A percentile compares a stretch with the other conserved stretches of the same genome.
phyloP scores from a whole-genome alignment of 2,113 vertebrate genomes.

The Grammomys surdaster region DNA sequence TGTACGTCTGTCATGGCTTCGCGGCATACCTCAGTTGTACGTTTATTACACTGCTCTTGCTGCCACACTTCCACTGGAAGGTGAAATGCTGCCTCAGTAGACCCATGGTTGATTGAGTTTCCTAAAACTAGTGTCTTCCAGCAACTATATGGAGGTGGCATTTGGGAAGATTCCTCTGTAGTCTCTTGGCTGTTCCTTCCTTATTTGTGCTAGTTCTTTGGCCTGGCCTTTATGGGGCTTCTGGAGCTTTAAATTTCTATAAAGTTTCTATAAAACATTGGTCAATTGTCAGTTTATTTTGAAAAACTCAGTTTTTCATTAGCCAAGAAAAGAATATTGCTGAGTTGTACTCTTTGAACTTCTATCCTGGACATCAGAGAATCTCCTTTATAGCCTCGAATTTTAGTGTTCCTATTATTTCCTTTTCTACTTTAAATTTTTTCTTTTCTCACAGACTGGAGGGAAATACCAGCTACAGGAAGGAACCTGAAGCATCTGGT shows the following conservation, averaged over 20 bases:
- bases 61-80: background rate
- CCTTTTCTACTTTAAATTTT: background rate
- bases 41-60: background rate
- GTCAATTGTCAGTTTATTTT: background rate
- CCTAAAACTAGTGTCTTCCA: background rate
- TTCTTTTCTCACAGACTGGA: background rate
- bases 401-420: background rate
- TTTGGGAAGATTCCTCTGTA: background rate
- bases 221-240: background rate
- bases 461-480: background rate
- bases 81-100: background rate
- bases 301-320: conserved; percentile 23
- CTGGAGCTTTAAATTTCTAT: background rate
- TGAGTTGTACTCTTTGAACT: background rate
- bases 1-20: background rate
- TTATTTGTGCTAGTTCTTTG: background rate
- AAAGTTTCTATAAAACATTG: background rate
- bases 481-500: background rate
- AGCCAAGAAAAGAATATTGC: background rate
- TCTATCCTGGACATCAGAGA: background rate
- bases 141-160: background rate
- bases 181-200: background rate
- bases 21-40: background rate
- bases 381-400: background rate
- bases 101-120: background rate